These are phyloP conservation scores for Piscicola geometra DNA, from an alignment of 2,888 invertebrate species.

Conservation along the genomic window DNA sequence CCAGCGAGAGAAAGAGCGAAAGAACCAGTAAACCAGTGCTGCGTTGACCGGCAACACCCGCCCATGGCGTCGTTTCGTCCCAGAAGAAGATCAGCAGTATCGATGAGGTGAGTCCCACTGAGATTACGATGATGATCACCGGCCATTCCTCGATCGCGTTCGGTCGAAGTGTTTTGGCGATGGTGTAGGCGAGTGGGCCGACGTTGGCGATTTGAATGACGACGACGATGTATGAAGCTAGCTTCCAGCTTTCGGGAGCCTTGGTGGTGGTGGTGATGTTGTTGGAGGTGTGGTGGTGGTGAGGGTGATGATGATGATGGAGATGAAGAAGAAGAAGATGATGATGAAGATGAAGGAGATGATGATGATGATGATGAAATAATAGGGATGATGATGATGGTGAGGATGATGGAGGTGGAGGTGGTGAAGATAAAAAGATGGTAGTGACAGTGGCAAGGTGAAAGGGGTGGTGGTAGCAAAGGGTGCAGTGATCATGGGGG, in stretches of 20 bases:
- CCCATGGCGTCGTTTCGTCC: constrained; percentile 58
- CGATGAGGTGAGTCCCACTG: constrained; percentile 55
- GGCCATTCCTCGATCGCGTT: constrained; percentile 50
- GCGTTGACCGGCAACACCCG: constrained; percentile 55
- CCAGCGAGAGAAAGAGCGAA: constrained; percentile 67
- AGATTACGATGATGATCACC: constrained; percentile 57
- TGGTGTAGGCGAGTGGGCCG: constrained; percentile 70
- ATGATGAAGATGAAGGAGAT: background rate
- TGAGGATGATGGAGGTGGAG: too few species aligned
- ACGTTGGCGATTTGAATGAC: constrained; percentile 74
- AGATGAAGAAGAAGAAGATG: too few species aligned
- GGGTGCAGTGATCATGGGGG: too few species aligned
- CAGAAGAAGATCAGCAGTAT: constrained; percentile 58
- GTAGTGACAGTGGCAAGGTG: too few species aligned
- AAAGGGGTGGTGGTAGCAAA: too few species aligned
- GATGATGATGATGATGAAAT: background rate
- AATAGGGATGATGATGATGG: too few species aligned
- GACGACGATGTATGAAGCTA: constrained; percentile 76
- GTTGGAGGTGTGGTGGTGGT: too few species aligned
- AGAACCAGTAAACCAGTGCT: constrained; percentile 61
- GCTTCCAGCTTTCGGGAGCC: constrained; percentile 77
- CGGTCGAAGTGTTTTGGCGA: constrained; percentile 41
- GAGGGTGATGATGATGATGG: too few species aligned
- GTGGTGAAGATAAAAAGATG: too few species aligned
- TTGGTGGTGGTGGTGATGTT: background rate